Conservation (phyloP, 1,140 invertebrate species). For the Colletes gigas region DNA sequence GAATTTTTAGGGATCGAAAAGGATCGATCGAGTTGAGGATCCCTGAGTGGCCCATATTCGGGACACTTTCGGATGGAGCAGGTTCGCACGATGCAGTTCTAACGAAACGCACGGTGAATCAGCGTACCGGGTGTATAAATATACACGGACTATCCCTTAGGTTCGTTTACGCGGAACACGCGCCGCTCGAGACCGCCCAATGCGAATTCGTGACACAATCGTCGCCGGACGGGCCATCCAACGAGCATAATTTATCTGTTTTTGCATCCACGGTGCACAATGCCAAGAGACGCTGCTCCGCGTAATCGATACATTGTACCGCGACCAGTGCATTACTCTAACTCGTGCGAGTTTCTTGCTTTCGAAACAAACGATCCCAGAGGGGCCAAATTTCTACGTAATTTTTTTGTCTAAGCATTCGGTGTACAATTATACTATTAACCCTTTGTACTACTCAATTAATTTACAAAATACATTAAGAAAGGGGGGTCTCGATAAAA, state of each 20-base stretch:
- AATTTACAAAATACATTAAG: too few species aligned
- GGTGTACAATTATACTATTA: too few species aligned
- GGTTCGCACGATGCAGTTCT: slow-evolving; percentile 25
- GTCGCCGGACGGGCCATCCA: slow-evolving; percentile 16
- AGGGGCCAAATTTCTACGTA: too few species aligned
- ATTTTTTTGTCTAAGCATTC: too few species aligned
- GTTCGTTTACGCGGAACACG: slow-evolving; percentile 44
- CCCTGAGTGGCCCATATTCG: slow-evolving; percentile 38
- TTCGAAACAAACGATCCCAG: not conserved
- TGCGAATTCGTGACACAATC: slow-evolving; percentile 54
- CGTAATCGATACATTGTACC: slow-evolving; percentile 18
- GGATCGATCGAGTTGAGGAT: slow-evolving; percentile 19
- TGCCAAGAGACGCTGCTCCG: slow-evolving; percentile 4
- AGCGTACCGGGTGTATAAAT: slow-evolving; percentile 54
- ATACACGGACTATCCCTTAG: slow-evolving; percentile 47
- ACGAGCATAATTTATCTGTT: slow-evolving; percentile 38
- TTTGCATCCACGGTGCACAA: slow-evolving; percentile 32
- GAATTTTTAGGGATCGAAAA: too few species aligned
- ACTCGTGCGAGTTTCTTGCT: not conserved
- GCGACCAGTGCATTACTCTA: not conserved
- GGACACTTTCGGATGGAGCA: not conserved
- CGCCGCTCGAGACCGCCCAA: slow-evolving; percentile 34
- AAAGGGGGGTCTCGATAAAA: too few species aligned
- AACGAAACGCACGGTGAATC: slow-evolving; percentile 57
- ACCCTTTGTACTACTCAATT: too few species aligned